Percentiles rank a stretch among this genome's conserved stretches.
Evolutionary conservation across 2,113 vertebrate genomes (phyloP).

Genomic region (Phrynosoma blainvillii): DNA sequence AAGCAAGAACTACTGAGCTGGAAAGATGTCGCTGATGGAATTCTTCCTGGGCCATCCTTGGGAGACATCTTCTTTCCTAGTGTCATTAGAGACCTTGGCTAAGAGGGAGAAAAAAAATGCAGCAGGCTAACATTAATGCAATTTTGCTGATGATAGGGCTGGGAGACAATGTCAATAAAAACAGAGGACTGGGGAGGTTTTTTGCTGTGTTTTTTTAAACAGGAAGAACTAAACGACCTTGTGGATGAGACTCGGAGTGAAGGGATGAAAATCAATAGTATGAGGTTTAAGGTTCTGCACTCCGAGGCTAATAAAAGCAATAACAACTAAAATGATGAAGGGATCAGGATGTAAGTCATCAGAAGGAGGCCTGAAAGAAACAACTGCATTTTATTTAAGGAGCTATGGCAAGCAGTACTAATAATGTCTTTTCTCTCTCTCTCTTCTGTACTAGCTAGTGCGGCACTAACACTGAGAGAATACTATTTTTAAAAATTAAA

Average conservation of each 20-base stretch:
- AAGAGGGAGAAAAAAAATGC: not conserved
- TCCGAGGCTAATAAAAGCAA: slow-evolving; percentile 25
- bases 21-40: slow-evolving; percentile 6
- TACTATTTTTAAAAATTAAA: slow-evolving; percentile 4
- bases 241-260: not conserved
- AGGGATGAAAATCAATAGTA: slow-evolving; percentile 33
- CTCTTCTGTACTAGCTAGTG: not conserved
- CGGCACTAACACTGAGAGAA: not conserved
- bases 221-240: slow-evolving; percentile 22
- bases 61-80: not conserved
- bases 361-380: not conserved
- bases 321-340: slow-evolving; percentile 19
- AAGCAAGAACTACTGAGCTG: slow-evolving; percentile 23
- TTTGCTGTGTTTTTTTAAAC: slow-evolving; percentile 1
- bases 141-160: slow-evolving; percentile 8
- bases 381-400: not conserved
- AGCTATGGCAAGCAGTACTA: not conserved
- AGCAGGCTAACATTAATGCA: not conserved
- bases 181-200: not conserved
- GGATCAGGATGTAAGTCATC: slow-evolving; percentile 21
- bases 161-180: slow-evolving; percentile 26
- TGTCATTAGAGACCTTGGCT: slow-evolving; percentile 3
- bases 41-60: not conserved
- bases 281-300: slow-evolving; percentile 11
- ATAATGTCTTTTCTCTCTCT: not conserved